Conservation (phyloP, 2,888 invertebrate genomes). For the Trachelus troglodyta region DNA sequence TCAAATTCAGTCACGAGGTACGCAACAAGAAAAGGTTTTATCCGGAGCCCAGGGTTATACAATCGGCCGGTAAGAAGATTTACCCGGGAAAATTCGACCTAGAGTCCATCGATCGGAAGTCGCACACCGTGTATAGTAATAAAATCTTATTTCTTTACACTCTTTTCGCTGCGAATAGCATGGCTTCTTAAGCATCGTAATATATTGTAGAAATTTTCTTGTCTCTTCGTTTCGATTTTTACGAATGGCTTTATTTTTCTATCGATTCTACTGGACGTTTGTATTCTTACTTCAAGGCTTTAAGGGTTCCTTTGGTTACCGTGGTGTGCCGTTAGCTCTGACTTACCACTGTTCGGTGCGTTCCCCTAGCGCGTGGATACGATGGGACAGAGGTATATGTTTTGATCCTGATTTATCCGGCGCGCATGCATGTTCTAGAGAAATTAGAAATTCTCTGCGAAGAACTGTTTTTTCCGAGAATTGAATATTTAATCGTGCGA, state of each 20-base stretch:
- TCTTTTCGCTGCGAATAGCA: neutral
- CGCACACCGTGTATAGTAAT: neutral
- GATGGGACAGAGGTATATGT: neutral
- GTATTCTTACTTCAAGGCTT: neutral
- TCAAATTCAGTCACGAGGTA: neutral
- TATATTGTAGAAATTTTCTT: neutral
- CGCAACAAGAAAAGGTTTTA: neutral
- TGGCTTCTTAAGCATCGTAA: neutral
- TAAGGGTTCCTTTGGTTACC: neutral
- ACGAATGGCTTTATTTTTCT: neutral
- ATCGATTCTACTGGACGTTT: neutral
- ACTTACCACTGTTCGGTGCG: neutral
- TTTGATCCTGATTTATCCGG: neutral
- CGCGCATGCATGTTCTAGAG: neutral
- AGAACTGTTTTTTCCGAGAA: neutral
- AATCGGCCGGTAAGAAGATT: neutral
- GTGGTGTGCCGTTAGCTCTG: neutral
- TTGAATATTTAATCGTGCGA: neutral
- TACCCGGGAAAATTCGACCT: neutral
- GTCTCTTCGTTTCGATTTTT: neutral
- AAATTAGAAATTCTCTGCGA: neutral
- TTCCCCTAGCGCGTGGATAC: neutral
- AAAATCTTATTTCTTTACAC: neutral
- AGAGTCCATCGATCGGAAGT: neutral
- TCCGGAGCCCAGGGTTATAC: neutral